Percentiles rank a stretch among this genome's conserved stretches.
Evolutionary conservation across 2,113 vertebrate species (phyloP).

Genomic region (Phocoena sinus): DNA sequence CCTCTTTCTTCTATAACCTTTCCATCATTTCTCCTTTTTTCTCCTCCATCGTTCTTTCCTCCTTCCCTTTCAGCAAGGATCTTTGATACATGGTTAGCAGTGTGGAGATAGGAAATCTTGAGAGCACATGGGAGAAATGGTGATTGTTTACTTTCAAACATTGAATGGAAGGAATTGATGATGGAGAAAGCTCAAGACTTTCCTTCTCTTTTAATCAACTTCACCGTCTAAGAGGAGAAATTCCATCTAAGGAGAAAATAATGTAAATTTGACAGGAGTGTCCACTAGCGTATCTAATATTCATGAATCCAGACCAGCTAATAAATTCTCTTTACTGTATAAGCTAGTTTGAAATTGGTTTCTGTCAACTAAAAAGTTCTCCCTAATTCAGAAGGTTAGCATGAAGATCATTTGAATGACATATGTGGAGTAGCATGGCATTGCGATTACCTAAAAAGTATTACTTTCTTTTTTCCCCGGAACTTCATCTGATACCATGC

Average conservation of each 20-base stretch:
- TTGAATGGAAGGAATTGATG: not conserved
- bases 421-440: not conserved
- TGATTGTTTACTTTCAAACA: not conserved
- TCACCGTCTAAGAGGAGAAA: not conserved
- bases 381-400: not conserved
- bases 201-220: not conserved
- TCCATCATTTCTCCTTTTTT: not conserved
- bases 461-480: not conserved
- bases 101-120: not conserved
- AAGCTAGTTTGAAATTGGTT: constrained; percentile 23
- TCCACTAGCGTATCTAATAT: constrained; percentile 8
- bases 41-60: not conserved
- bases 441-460: not conserved
- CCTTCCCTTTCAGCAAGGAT: not conserved
- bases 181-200: not conserved
- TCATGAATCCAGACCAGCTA: not conserved
- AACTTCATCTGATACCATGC: constrained; percentile 34
- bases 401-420: not conserved
- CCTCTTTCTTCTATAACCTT: not conserved
- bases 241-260: not conserved
- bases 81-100: not conserved
- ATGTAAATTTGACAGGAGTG: not conserved
- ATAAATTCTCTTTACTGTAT: not conserved
- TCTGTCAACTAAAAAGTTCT: not conserved
- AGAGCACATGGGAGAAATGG: not conserved